Evolutionary conservation across 1,140 invertebrate species (phyloP).

Genomic region (Drosophila lacertosa): DNA sequence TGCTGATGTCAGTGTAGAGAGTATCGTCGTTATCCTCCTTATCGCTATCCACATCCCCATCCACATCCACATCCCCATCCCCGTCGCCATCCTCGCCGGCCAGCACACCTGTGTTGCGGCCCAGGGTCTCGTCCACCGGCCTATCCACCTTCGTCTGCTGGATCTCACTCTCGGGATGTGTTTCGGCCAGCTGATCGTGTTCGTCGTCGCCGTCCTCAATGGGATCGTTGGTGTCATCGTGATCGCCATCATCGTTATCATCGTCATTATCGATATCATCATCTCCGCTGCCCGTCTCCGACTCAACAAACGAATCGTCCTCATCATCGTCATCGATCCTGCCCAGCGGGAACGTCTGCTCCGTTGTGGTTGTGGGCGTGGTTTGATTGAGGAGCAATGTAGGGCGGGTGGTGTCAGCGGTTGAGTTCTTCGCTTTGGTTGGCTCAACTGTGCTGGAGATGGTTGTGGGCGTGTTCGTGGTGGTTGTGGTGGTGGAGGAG

Average conservation of each 20-base stretch:
- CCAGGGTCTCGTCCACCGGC: background rate
- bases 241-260: conserved; percentile 18
- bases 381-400: background rate
- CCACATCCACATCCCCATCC: conserved; percentile 37
- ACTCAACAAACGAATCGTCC: no score
- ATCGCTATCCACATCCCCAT: conserved; percentile 46
- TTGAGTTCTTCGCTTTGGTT: conserved; percentile 2
- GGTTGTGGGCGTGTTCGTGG: conserved; percentile 25
- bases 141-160: background rate
- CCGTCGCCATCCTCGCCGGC: conserved; percentile 25
- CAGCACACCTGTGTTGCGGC: background rate
- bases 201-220: conserved; percentile 17
- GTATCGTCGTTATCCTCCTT: conserved; percentile 39
- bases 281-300: conserved; percentile 32
- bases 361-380: conserved; percentile 3
- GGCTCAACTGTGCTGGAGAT: conserved; percentile 10
- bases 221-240: conserved; percentile 16
- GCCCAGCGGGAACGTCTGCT: conserved; percentile 29
- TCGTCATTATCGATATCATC: conserved; percentile 35
- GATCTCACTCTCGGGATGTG: conserved; percentile 12
- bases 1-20: conserved; percentile 44
- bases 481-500: conserved; percentile 34
- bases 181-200: conserved; percentile 17
- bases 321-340: conserved; percentile 54
- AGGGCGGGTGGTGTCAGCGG: conserved; percentile 18